Evolutionary conservation across 30 jellyfish, hydroid and myxozoan species (phyloP), one percentile per base, ranked within the genome.

Genomic region (Clytia hemisphaerica): DNA sequence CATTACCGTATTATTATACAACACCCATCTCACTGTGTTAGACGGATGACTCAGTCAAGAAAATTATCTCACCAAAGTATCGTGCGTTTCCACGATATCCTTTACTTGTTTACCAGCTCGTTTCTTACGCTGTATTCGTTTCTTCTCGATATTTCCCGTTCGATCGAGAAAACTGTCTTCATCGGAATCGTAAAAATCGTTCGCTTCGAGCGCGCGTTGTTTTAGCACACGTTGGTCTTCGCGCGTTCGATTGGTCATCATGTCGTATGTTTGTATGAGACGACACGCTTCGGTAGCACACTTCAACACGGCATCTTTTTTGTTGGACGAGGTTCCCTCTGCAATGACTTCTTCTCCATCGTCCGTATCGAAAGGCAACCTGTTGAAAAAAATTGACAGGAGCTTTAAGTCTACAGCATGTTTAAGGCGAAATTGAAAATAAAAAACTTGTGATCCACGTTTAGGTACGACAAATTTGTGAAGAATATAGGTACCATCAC

Each of bases 231-330:
- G 47, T 66, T 70, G 95, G 61, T 92, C 88, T 50, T 88, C 97
- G 59, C 92, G 88, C 36, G 42, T 45, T 46, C 83, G 84, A 76
- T 80, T 89, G 49, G 88, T 80, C 27, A 89, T 61, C 93, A 82
- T 71, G 53, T 83, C 98, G 72, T 89, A 92, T 1, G 95, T 95
- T 59, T 89, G 96, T 10, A 89, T 63, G 27, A 89, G 72, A 42
- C 87, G 80, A 54, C 98, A 89, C 1, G 95, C 98, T 44, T 82
- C 94, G 28, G 48, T 55, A 10, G 98, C 98, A 73, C 98, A 89
- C 16, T 77, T 82, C 32, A 84, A 80, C 24, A 89, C 95, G 10
- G 98, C 94, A 50, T 89, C 94, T 53, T 89, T 89, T 80, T 89
- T 89, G 28, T 82, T 89, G 24, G 95, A 44, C 18, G 95, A 80